Evolutionary conservation across 2,888 invertebrate species (phyloP).

Genomic region (Leptopilina syphax): DNA sequence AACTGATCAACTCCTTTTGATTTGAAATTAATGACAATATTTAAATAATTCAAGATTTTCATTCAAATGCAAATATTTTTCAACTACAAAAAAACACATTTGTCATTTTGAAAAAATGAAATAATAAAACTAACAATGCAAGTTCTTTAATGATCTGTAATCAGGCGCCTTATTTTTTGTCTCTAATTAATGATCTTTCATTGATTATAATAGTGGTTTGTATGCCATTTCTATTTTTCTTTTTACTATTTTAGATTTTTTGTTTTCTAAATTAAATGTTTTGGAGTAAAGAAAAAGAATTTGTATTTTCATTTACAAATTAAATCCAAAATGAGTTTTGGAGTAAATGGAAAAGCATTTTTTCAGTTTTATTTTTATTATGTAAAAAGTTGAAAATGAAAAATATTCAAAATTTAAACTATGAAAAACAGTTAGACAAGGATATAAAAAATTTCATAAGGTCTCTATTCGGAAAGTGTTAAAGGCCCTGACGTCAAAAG

Average conservation of each 20-base stretch:
- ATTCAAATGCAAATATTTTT: constrained; percentile 1
- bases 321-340: no score
- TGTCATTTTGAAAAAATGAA: constrained; percentile 1
- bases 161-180: neutral
- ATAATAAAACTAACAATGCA: constrained; percentile 12
- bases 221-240: neutral
- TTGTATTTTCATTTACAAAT: neutral
- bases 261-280: neutral
- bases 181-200: neutral
- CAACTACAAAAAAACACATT: neutral
- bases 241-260: neutral
- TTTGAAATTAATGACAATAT: no score
- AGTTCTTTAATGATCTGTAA: neutral
- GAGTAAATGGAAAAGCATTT: no score
- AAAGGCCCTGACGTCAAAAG: constrained; percentile 33
- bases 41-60: constrained; percentile 2
- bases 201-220: neutral
- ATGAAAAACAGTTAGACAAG: neutral
- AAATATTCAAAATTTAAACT: no score
- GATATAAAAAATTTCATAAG: neutral
- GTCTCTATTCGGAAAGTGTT: constrained; percentile 25
- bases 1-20: no score
- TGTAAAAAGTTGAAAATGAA: no score
- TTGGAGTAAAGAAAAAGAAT: neutral
- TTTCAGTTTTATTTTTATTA: no score